A percentile compares a stretch with the other conserved stretches of the same genome.
These are phyloP conservation scores for Pterostichus madidus DNA, from an alignment of 2,888 invertebrate species.

Conservation along the genomic window DNA sequence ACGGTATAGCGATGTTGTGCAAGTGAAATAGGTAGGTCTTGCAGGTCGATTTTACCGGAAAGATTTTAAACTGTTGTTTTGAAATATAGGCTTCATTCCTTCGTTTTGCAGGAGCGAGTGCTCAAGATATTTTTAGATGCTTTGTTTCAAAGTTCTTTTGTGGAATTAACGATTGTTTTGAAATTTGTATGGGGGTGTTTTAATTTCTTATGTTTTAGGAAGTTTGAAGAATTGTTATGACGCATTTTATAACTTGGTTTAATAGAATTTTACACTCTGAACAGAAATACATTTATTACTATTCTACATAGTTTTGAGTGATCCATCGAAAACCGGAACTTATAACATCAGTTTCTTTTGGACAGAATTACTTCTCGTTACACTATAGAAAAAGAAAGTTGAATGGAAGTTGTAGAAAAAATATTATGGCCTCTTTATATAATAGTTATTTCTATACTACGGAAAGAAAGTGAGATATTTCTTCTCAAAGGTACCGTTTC, in stretches of 20 bases:
- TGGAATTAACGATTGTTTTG: background rate
- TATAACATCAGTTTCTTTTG: too few species aligned
- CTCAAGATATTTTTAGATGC: slow-evolving; percentile 1
- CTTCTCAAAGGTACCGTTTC: too few species aligned
- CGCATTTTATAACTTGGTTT: background rate
- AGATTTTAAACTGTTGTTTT: slow-evolving; percentile 15
- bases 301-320: too few species aligned
- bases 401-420: too few species aligned
- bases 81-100: slow-evolving; percentile 2
- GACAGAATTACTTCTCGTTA: too few species aligned
- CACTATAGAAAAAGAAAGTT: too few species aligned
- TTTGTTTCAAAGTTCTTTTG: background rate
- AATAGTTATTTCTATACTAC: too few species aligned
- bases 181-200: background rate
- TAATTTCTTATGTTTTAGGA: background rate
- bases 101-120: background rate
- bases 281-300: too few species aligned
- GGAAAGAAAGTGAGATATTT: too few species aligned
- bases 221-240: background rate
- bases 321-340: too few species aligned
- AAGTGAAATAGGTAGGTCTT: background rate
- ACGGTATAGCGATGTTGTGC: background rate
- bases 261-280: background rate
- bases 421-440: too few species aligned
- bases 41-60: background rate